These are phyloP conservation scores for Steinernema hermaphroditum DNA, from an alignment of 2,888 invertebrate species.

Conservation along the genomic window DNA sequence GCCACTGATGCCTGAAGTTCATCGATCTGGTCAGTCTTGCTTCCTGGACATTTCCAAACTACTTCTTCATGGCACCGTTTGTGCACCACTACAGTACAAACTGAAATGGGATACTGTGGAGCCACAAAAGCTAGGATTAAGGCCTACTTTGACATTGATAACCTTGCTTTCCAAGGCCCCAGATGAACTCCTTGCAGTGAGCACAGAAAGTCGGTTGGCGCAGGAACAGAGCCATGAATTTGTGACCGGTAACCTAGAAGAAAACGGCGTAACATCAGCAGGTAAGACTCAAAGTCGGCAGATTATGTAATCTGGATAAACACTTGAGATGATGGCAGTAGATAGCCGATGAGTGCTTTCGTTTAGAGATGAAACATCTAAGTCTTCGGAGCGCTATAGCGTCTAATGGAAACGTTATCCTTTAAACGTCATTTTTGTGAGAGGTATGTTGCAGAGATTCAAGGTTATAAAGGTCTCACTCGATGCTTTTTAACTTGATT, in stretches of 20 bases:
- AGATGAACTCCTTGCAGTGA: slow-evolving; percentile 97
- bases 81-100: slow-evolving; percentile 98
- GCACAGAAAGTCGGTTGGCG: slow-evolving; percentile 99
- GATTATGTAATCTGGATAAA: too few relatives aligned
- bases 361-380: too few relatives aligned
- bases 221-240: slow-evolving; percentile 99
- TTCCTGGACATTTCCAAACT: slow-evolving; percentile 97
- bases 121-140: slow-evolving; percentile 1
- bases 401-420: too few relatives aligned
- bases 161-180: slow-evolving; percentile 73
- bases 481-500: too few relatives aligned
- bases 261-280: not conserved
- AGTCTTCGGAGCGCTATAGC: too few relatives aligned
- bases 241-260: slow-evolving; percentile 87
- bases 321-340: too few relatives aligned
- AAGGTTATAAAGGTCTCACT: too few relatives aligned
- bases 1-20: slow-evolving; percentile 53
- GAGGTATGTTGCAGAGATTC: too few relatives aligned
- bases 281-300: too few relatives aligned
- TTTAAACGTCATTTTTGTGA: too few relatives aligned
- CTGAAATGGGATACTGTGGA: slow-evolving; percentile 72
- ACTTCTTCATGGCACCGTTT: slow-evolving; percentile 95
- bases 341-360: too few relatives aligned
- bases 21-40: slow-evolving; percentile 72
- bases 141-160: slow-evolving; percentile 71